Percentiles rank a stretch among this genome's conserved stretches.
phyloP scores from a whole-genome alignment of 2,888 invertebrate genomes.

The Leptothorax acervorum region DNA sequence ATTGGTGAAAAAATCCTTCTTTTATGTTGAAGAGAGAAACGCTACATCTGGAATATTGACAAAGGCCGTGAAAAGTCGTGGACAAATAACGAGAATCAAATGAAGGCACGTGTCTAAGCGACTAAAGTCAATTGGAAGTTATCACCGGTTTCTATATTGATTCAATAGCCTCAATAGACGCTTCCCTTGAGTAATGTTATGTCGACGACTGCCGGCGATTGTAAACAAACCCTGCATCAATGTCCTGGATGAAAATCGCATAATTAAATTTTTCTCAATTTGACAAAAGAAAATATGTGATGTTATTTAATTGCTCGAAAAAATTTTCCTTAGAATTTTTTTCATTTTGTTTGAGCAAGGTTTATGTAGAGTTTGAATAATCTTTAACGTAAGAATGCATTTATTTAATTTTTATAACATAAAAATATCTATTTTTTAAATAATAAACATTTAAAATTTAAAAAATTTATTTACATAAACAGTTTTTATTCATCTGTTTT shows the following conservation, averaged over 20 bases:
- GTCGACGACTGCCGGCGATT: not conserved
- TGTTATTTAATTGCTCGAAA: not conserved
- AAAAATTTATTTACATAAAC: not conserved
- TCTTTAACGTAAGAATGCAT: not conserved
- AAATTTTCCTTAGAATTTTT: not conserved
- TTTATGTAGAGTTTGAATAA: not conserved
- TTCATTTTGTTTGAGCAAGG: too few species aligned
- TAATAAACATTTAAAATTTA: not conserved
- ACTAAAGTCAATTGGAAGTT: constrained; percentile 43
- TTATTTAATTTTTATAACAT: not conserved
- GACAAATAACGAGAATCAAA: constrained; percentile 15
- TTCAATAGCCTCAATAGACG: constrained; percentile 35
- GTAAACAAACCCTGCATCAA: not conserved
- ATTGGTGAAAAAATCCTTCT: not conserved
- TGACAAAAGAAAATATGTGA: not conserved
- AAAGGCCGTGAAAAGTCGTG: constrained; percentile 26
- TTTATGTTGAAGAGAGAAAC: too few species aligned
- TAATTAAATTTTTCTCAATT: constrained; percentile 5
- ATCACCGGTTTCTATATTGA: constrained; percentile 22
- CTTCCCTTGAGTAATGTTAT: constrained; percentile 2
- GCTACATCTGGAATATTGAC: not conserved
- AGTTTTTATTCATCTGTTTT: not conserved
- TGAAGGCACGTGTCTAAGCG: constrained; percentile 4
- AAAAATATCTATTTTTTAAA: not conserved
- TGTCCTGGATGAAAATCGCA: not conserved